Evolutionary conservation across 2,113 vertebrate species (phyloP).

Genomic region (Hypomesus transpacificus): DNA sequence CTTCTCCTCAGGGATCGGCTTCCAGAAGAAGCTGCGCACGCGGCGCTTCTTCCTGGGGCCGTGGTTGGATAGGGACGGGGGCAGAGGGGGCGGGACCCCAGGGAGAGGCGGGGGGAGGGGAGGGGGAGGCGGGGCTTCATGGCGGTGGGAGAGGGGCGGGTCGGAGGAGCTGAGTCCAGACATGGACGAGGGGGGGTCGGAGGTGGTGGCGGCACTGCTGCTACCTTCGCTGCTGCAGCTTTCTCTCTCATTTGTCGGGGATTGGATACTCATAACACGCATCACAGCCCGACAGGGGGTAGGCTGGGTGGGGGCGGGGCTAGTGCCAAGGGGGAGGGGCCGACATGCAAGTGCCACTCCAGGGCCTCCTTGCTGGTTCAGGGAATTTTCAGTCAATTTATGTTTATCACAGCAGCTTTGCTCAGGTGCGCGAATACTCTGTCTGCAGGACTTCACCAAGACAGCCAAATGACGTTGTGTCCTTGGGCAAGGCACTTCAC

Average conservation of each 20-base stretch:
- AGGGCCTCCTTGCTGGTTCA: conserved; percentile 3
- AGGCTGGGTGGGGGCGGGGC: not conserved
- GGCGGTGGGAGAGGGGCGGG: conserved; percentile 42
- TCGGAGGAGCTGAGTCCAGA: conserved; percentile 32
- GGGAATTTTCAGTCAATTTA: not conserved
- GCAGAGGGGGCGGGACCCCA: conserved; percentile 54
- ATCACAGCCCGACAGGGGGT: conserved; percentile 69
- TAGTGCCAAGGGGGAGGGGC: conserved; percentile 19
- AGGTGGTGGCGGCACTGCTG: conserved; percentile 69
- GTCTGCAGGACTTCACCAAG: not conserved
- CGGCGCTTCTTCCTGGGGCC: conserved; percentile 81
- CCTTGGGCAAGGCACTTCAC: too few relatives aligned
- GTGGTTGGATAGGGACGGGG: conserved; percentile 60
- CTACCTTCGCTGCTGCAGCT: conserved; percentile 72
- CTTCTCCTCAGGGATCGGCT: conserved; percentile 95
- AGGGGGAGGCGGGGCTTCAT: conserved; percentile 18
- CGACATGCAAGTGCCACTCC: conserved; percentile 27
- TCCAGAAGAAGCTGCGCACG: conserved; percentile 96
- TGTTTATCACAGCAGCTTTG: not conserved
- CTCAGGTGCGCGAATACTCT: not conserved
- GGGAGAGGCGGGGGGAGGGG: conserved; percentile 36
- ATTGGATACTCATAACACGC: conserved; percentile 91
- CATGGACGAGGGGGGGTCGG: conserved; percentile 51
- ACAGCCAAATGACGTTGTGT: not conserved
- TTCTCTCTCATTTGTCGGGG: conserved; percentile 80